These are phyloP conservation scores for Ciconia boyciana DNA, from an alignment of 2,113 vertebrate species.

Conservation along the genomic window DNA sequence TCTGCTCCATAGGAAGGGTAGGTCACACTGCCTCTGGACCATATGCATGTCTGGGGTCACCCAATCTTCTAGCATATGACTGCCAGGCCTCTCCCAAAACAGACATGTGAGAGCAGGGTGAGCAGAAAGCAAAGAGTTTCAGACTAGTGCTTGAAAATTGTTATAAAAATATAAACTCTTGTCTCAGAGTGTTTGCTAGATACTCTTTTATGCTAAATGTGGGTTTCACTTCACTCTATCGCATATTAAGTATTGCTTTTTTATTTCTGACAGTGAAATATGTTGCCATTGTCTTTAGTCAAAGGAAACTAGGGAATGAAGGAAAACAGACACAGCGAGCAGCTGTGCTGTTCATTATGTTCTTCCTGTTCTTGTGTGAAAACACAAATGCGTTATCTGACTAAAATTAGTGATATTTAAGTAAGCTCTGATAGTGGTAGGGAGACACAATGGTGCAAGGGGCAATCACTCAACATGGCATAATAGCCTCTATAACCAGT, in stretches of 20 bases:
- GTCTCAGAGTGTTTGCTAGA: not conserved
- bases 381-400: not conserved
- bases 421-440: not conserved
- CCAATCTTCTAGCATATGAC: not conserved
- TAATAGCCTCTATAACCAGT: not conserved
- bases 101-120: not conserved
- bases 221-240: not conserved
- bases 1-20: not conserved
- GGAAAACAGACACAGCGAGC: not conserved
- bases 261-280: not conserved
- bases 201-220: not conserved
- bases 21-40: not conserved
- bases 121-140: rapidly evolving
- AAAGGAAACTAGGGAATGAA: not conserved
- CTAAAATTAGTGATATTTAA: not conserved
- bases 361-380: not conserved
- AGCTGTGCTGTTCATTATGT: not conserved
- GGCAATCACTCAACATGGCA: not conserved
- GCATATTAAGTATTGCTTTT: not conserved
- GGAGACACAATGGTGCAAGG: not conserved
- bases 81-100: not conserved
- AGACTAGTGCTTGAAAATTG: not conserved
- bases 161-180: not conserved
- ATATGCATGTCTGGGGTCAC: rapidly evolving
- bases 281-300: not conserved